phyloP scores from a whole-genome alignment of 2,797 vertebrate genomes.

The Falco columbarius region DNA sequence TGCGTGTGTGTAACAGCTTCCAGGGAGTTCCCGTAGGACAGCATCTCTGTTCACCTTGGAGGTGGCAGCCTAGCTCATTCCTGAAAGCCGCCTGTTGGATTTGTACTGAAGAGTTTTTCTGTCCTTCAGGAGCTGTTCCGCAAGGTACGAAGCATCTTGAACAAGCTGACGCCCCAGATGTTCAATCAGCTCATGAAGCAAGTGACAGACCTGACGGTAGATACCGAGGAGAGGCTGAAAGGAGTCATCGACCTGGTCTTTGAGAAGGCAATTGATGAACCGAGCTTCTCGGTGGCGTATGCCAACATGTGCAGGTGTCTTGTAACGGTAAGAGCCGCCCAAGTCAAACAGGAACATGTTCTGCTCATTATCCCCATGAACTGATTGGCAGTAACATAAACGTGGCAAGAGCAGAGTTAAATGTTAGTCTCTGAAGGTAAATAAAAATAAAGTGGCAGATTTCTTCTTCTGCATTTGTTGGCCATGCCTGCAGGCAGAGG shows the following conservation, averaged over 20 bases:
- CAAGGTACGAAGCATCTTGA: constrained; percentile 96
- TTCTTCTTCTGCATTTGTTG: rapidly evolving
- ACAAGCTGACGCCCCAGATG: constrained; percentile 98
- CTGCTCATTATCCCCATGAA: not conserved
- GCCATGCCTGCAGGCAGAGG: not conserved
- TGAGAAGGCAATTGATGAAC: constrained; percentile 97
- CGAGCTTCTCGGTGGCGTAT: constrained; percentile 96
- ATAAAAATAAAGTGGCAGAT: rapidly evolving
- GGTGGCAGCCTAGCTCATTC: not conserved
- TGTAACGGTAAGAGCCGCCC: constrained; percentile 84
- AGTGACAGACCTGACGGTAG: constrained; percentile 94
- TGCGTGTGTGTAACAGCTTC: not conserved
- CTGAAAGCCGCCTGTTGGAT: not conserved
- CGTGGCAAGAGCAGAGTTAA: not conserved
- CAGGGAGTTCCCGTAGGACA: not conserved
- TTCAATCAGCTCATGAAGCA: constrained; percentile 98
- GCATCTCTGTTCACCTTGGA: not conserved
- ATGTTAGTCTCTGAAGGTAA: rapidly evolving
- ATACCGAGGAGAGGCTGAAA: constrained; percentile 95
- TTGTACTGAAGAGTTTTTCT: not conserved
- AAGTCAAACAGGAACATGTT: not conserved
- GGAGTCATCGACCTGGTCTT: constrained; percentile 98
- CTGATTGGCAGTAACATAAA: not conserved
- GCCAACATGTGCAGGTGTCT: constrained; percentile 98
- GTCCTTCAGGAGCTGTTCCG: constrained; percentile 88